Evolutionary conservation across 2,113 vertebrate genomes (phyloP).

Genomic region (Nanorana parkeri): DNA sequence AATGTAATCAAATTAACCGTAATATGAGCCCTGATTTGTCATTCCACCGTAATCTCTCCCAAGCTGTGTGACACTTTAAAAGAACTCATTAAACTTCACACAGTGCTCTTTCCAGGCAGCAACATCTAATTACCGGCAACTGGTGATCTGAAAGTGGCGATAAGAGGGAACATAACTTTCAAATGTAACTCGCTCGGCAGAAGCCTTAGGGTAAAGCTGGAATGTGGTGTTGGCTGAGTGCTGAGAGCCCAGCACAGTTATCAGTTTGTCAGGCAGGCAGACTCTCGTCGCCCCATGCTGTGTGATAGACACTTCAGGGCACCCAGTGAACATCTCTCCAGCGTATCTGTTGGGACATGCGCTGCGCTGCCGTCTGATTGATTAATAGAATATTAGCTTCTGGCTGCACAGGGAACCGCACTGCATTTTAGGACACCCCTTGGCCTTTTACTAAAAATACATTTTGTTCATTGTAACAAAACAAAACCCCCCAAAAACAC

Average conservation of each 20-base stretch:
- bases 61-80: not conserved
- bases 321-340: not conserved
- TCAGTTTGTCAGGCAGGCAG: slow-evolving; percentile 14
- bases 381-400: not conserved
- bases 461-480: no score
- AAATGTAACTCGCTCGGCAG: not conserved
- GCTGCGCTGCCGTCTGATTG: not conserved
- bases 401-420: not conserved
- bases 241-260: slow-evolving; percentile 8
- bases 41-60: no score
- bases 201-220: not conserved
- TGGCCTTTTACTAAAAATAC: no score
- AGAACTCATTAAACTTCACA: not conserved
- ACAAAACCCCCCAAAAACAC: no score
- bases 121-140: not conserved
- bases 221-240: slow-evolving; percentile 39
- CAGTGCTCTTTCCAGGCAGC: not conserved
- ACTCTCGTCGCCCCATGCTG: slow-evolving; percentile 6
- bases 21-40: no score
- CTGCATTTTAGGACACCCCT: not conserved
- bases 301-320: slow-evolving; percentile 3
- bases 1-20: no score
- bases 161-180: slow-evolving; percentile 24
- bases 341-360: not conserved
- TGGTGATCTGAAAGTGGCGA: slow-evolving; percentile 3